Evolutionary conservation across 1,140 invertebrate species (phyloP).

Genomic region (Drosophila pruinosa): DNA sequence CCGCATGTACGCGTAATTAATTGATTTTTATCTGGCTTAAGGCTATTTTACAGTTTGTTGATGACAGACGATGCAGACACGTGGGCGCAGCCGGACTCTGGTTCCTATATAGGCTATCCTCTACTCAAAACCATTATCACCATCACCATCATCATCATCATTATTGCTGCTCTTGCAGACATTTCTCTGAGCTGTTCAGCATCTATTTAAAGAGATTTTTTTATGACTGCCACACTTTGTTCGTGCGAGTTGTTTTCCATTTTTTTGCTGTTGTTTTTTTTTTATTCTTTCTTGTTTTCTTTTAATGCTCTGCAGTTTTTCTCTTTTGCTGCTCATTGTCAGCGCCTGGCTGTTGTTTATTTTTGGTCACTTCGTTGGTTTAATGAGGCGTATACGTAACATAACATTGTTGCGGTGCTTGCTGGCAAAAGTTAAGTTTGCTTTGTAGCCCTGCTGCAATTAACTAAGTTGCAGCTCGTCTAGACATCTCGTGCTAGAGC

Average conservation of each 20-base stretch:
- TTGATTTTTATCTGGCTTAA: conserved; percentile 82
- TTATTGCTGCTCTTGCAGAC: conserved; percentile 9
- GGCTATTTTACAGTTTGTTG: conserved; percentile 82
- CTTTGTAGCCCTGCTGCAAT: neutral
- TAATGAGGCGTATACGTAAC: conserved; percentile 53
- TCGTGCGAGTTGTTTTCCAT: conserved; percentile 6
- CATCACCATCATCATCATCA: neutral
- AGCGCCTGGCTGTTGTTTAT: conserved; percentile 35
- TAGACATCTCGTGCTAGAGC: neutral
- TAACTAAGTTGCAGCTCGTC: neutral
- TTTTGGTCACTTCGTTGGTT: conserved; percentile 37
- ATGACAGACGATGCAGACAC: conserved; percentile 78
- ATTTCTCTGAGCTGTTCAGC: neutral
- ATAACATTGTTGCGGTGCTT: conserved; percentile 33
- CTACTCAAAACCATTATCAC: neutral
- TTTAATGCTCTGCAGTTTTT: neutral
- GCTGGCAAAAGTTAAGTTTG: neutral
- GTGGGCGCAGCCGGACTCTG: conserved; percentile 6
- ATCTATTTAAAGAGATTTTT: conserved; percentile 69
- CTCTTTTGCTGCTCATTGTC: conserved; percentile 24
- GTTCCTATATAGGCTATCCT: neutral
- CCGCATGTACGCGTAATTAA: conserved; percentile 80
- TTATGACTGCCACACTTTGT: conserved; percentile 53
- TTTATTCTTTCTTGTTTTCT: neutral
- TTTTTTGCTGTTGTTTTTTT: neutral